A percentile compares a stretch with the other conserved stretches of the same genome.
Evolutionary conservation across 2,113 vertebrate genomes (phyloP).

Genomic region (Hippocampus barbouri): DNA sequence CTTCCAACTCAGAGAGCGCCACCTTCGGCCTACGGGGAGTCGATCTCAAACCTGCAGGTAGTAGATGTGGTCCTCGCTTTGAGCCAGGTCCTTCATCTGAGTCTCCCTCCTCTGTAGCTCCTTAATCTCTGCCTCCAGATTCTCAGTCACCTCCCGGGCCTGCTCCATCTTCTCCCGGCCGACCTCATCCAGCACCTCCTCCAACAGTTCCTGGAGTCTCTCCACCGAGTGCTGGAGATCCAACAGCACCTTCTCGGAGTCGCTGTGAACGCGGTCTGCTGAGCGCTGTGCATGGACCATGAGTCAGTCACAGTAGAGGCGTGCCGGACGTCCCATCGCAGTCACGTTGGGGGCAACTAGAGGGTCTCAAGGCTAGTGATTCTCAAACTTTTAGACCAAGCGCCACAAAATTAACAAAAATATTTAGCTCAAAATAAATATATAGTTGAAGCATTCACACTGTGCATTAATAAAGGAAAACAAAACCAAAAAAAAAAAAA

Average conservation of each 20-base stretch:
- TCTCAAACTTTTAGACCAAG: neutral
- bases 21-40: neutral
- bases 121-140: slow-evolving; percentile 62
- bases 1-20: neutral
- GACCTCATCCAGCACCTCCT: slow-evolving; percentile 64
- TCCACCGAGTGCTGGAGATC: slow-evolving; percentile 70
- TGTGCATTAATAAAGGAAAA: no score
- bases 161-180: slow-evolving; percentile 65
- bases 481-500: no score
- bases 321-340: neutral
- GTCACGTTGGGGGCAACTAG: neutral
- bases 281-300: slow-evolving; percentile 50
- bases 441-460: no score
- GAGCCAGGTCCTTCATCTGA: slow-evolving; percentile 63
- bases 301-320: neutral
- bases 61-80: slow-evolving; percentile 70
- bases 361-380: neutral
- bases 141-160: slow-evolving; percentile 61
- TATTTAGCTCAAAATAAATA: neutral
- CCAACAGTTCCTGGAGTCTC: slow-evolving; percentile 66
- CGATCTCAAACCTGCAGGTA: slow-evolving; percentile 64
- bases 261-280: slow-evolving; percentile 45
- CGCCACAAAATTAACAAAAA: neutral
- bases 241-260: slow-evolving; percentile 43
- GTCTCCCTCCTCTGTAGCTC: slow-evolving; percentile 63